Conservation (phyloP, 2,888 invertebrate species). For the Clepsis dumicolana region DNA sequence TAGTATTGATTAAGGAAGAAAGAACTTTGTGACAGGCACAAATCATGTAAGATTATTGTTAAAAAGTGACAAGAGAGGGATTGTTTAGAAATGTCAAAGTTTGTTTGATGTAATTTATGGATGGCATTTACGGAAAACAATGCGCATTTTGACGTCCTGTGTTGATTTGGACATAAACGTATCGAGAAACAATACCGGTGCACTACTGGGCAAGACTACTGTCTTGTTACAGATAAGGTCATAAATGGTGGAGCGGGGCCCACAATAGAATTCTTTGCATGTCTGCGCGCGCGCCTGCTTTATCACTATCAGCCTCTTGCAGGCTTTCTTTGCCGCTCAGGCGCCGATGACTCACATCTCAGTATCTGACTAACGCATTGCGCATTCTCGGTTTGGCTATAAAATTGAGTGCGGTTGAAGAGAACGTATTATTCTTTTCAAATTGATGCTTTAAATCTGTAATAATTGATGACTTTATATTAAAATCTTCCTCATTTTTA, state of each 20-base stretch:
- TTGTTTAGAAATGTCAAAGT: background rate
- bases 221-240: constrained; percentile 70
- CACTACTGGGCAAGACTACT: constrained; percentile 59
- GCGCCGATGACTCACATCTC: constrained; percentile 68
- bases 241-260: constrained; percentile 70
- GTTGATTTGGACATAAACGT: constrained; percentile 7
- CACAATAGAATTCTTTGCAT: constrained; percentile 79
- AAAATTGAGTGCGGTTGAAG: constrained; percentile 24
- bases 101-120: background rate
- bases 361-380: constrained; percentile 59
- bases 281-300: constrained; percentile 66
- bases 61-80: background rate
- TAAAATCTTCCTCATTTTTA: too few relatives aligned
- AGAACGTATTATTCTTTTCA: background rate
- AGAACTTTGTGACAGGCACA: background rate
- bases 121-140: constrained; percentile 43
- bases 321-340: constrained; percentile 69
- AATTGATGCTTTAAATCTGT: background rate
- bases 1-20: background rate
- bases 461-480: background rate
- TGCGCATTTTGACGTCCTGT: constrained; percentile 18
- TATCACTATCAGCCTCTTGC: constrained; percentile 57
- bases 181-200: constrained; percentile 47
- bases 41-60: background rate
- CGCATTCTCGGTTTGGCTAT: constrained; percentile 30